Base-by-base conservation (phyloP, 2,888 invertebrate genomes). In the Chaetoderma sp. region DNA sequence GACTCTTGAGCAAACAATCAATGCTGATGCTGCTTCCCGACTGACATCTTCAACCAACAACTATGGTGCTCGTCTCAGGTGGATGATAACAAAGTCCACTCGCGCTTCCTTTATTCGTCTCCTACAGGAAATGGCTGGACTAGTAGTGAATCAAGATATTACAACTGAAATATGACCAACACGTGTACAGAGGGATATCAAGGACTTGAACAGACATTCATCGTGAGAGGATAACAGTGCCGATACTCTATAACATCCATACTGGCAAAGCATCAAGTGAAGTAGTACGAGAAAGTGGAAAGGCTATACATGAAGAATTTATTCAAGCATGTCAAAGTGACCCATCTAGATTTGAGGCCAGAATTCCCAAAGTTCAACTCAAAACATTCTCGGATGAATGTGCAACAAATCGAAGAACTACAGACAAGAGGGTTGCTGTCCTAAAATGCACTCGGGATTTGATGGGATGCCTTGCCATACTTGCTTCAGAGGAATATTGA, bases 1-100 rank as follows among this genome's bases (percentile, higher is more conserved):
- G 66, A 68, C 61, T 27, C 56, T 68, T 4, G 68, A 67, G 30
- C 68, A 67, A 49, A 68, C 57, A 3, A 49, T 65, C 16, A 68
- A 68, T 45, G 47, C 55, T 27, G 68, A 67, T 60, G 65, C 65
- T 54, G 65, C 68, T 23, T 68, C 65, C 16, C 39, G 68, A 21
- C 55, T 32, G 10, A 33, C 63, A n/a, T 10, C 67, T 13, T 27
- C 57, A 25, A 65, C 44, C 2, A 63, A 67, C 32, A 65, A 63
- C 23, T 28, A 60, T 13, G 13, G 16, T 39, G 63, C 63, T n/a
- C 39, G 59, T 16, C 33, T 44, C 8, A 27, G 55, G 13, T 66
- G 64, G 39, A 69, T 47, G 65, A 18, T 63, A 3, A 62, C 63
- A 30, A 63, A 63, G 39, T 62, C 63, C 16, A 50, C 60, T 10